Percentiles rank a stretch among this genome's conserved stretches.
phyloP scores from a whole-genome alignment of 1,140 invertebrate genomes.

The Helicoverpa armigera region DNA sequence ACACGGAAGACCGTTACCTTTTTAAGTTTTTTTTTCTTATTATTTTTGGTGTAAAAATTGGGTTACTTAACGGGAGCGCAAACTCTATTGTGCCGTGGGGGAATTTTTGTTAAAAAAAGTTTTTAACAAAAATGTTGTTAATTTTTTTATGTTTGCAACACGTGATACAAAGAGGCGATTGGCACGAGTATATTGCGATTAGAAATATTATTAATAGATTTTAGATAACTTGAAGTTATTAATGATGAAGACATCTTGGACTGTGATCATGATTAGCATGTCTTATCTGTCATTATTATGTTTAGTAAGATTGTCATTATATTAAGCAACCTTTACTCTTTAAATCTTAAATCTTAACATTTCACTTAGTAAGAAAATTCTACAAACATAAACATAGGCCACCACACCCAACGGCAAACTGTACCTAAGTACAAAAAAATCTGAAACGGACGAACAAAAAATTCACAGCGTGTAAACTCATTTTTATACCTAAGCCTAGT shows the following conservation, averaged over 20 bases:
- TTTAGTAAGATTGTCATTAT: too few relatives aligned
- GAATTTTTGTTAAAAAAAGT: slow-evolving; percentile 54
- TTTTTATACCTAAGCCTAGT: not conserved
- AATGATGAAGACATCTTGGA: slow-evolving; percentile 57
- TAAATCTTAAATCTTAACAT: not conserved
- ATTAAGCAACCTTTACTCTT: not conserved
- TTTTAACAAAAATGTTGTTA: slow-evolving; percentile 44
- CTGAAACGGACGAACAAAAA: not conserved
- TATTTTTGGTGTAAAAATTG: slow-evolving; percentile 86
- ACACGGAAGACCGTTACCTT: slow-evolving; percentile 75
- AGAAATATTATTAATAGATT: slow-evolving; percentile 68
- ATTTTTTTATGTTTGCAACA: slow-evolving; percentile 39
- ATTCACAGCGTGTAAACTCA: not conserved
- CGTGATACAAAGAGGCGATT: slow-evolving; percentile 35
- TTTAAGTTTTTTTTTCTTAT: slow-evolving; percentile 75
- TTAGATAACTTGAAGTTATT: slow-evolving; percentile 64
- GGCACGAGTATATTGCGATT: slow-evolving; percentile 44
- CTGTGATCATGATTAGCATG: not conserved
- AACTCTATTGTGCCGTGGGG: slow-evolving; percentile 70
- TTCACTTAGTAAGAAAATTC: not conserved
- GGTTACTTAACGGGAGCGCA: slow-evolving; percentile 84
- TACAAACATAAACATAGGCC: too few relatives aligned
- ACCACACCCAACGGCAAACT: not conserved
- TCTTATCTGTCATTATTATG: not conserved
- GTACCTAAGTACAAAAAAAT: not conserved